phyloP scores from a whole-genome alignment of 1,140 invertebrate genomes.

The Oryzaephilus surinamensis region DNA sequence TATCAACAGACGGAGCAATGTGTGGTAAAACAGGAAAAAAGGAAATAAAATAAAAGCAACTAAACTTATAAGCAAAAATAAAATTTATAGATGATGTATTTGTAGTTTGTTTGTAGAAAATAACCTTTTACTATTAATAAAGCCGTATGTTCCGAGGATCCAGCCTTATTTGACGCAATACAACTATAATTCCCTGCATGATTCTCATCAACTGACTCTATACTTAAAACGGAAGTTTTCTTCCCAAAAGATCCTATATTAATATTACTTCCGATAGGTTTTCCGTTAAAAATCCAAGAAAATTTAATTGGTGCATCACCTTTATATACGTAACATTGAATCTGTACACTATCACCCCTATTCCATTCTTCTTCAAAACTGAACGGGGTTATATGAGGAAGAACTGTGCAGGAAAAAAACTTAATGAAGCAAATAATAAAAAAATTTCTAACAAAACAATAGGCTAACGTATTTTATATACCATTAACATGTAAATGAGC shows the following conservation, averaged over 20 bases:
- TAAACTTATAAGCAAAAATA: conserved; percentile 1
- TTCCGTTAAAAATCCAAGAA: conserved; percentile 39
- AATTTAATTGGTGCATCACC: conserved; percentile 55
- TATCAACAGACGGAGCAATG: not conserved
- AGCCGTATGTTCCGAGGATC: conserved; percentile 52
- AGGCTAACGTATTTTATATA: conserved; percentile 24
- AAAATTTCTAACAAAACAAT: not conserved
- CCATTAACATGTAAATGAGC: conserved; percentile 52
- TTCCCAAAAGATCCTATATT: conserved; percentile 46
- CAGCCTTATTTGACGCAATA: conserved; percentile 58
- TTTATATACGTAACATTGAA: conserved; percentile 58
- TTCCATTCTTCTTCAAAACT: conserved; percentile 47
- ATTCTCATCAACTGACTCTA: conserved; percentile 62
- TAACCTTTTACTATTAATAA: conserved; percentile 63
- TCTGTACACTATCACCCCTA: conserved; percentile 57
- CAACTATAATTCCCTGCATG: conserved; percentile 65
- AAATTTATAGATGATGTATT: conserved; percentile 4
- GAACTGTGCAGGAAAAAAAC: conserved; percentile 32
- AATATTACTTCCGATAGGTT: conserved; percentile 25
- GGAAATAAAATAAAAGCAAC: not conserved
- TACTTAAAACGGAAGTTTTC: conserved; percentile 61
- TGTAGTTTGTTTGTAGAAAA: conserved; percentile 5
- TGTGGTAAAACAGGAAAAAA: not conserved
- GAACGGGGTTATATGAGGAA: conserved; percentile 44
- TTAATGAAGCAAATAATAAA: not conserved